A percentile compares a stretch with the other conserved stretches of the same genome.
These are phyloP conservation scores for Lepus timidus DNA, from an alignment of 2,113 vertebrate genomes.

Conservation along the genomic window DNA sequence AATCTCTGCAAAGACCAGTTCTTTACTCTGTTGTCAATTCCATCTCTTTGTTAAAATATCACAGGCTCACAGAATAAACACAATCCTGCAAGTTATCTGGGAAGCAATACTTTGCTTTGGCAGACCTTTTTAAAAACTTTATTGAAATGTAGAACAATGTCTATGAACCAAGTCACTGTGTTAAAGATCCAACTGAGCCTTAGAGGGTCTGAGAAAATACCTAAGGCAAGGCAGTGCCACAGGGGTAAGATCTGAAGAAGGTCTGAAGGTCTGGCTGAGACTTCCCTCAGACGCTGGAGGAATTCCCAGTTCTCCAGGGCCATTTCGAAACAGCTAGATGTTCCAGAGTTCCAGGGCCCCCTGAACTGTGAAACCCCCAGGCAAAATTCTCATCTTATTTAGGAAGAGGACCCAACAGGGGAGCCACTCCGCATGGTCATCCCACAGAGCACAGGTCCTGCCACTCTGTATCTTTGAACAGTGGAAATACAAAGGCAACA, in stretches of 20 bases:
- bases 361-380: slow-evolving; percentile 78
- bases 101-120: slow-evolving; percentile 42
- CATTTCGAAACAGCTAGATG: slow-evolving; percentile 80
- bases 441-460: slow-evolving; percentile 76
- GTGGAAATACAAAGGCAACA: slow-evolving; percentile 80
- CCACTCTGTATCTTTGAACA: slow-evolving; percentile 83
- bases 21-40: slow-evolving; percentile 37
- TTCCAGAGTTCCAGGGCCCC: slow-evolving; percentile 72
- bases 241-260: slow-evolving; percentile 81
- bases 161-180: slow-evolving; percentile 40
- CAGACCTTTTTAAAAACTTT: background rate
- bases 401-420: slow-evolving; percentile 83
- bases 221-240: slow-evolving; percentile 43
- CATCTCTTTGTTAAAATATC: slow-evolving; percentile 66
- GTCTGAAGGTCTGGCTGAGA: slow-evolving; percentile 76
- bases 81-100: slow-evolving; percentile 5
- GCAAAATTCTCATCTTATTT: slow-evolving; percentile 83
- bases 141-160: slow-evolving; percentile 58
- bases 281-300: background rate
- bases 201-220: slow-evolving; percentile 58
- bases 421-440: slow-evolving; percentile 84
- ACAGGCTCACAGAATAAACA: background rate
- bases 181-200: slow-evolving; percentile 69
- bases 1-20: slow-evolving; percentile 25
- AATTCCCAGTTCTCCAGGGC: slow-evolving; percentile 82